These are phyloP conservation scores for Gasterosteus nipponicus DNA, from an alignment of 2,113 vertebrate species.

Conservation along the genomic window DNA sequence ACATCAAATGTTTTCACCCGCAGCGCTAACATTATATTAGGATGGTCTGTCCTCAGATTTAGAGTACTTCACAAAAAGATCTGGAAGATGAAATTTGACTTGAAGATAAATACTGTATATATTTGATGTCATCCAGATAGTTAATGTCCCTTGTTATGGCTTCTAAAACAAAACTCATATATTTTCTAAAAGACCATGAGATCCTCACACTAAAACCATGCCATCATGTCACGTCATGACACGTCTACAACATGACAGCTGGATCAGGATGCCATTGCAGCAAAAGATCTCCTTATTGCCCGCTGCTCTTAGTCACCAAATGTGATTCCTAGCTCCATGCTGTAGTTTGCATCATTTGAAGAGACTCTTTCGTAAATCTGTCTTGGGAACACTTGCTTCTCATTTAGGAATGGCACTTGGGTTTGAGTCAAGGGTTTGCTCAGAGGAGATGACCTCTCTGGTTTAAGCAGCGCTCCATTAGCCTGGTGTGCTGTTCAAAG, in stretches of 20 bases:
- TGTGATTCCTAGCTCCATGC: constrained; percentile 31
- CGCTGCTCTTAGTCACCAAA: constrained; percentile 29
- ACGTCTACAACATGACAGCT: constrained; percentile 24
- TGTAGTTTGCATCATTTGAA: constrained; percentile 35
- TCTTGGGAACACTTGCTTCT: constrained; percentile 62
- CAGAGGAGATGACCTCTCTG: constrained; percentile 14
- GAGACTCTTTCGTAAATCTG: constrained; percentile 57
- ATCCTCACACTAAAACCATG: constrained; percentile 11
- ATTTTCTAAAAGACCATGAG: constrained; percentile 7
- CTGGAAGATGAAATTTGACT: not conserved
- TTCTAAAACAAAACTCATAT: not conserved
- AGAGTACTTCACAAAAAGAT: not conserved
- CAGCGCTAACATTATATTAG: not conserved
- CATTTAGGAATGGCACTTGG: constrained; percentile 39
- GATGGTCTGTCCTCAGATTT: no score
- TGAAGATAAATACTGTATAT: not conserved
- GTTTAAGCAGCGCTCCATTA: constrained; percentile 21
- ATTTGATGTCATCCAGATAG: not conserved
- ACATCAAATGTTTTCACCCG: no score
- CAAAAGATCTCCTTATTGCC: constrained; percentile 16
- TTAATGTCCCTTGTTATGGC: not conserved
- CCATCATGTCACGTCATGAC: not conserved
- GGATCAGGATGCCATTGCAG: constrained; percentile 22
- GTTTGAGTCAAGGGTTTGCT: constrained; percentile 30
- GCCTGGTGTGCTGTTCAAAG: constrained; percentile 11